A percentile compares a stretch with the other conserved stretches of the same genome.
phyloP scores from a whole-genome alignment of 2,797 vertebrate genomes.

The Glyptemys insculpta region DNA sequence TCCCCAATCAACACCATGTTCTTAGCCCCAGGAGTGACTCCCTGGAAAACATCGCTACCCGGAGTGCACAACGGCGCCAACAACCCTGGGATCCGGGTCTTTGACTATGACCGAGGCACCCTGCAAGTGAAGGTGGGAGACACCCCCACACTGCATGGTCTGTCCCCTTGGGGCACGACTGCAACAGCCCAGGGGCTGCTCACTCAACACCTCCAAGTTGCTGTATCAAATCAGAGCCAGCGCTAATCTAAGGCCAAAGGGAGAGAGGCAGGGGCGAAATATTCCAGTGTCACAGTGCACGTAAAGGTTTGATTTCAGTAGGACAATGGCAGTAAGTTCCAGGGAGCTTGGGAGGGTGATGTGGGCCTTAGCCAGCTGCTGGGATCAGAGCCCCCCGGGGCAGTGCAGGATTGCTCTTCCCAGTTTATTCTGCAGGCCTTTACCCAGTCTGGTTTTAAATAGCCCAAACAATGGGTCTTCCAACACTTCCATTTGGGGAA shows the following conservation, averaged over 20 bases:
- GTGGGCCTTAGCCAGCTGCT: background rate
- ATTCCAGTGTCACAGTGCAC: accelerated
- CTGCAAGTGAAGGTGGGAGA: slow-evolving; percentile 88
- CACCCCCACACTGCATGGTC: background rate
- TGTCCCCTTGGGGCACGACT: background rate
- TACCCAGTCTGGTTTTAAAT: background rate
- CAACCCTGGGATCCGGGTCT: slow-evolving; percentile 93
- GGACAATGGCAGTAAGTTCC: background rate
- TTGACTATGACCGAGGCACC: slow-evolving; percentile 88
- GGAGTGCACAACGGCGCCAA: slow-evolving; percentile 93
- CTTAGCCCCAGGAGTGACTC: slow-evolving; percentile 92
- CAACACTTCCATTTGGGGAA: background rate
- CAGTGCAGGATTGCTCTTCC: background rate
- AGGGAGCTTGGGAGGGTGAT: background rate
- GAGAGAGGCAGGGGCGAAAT: background rate
- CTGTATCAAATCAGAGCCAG: background rate
- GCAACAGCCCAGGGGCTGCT: background rate
- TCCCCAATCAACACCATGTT: slow-evolving; percentile 90
- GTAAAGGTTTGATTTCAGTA: background rate
- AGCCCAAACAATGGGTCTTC: background rate
- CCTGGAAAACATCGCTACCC: slow-evolving; percentile 95
- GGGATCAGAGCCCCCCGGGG: background rate
- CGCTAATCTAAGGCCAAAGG: background rate
- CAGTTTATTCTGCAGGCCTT: background rate
- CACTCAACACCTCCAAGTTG: background rate